These are phyloP conservation scores for Lordiphosa fenestrarum DNA, from an alignment of 2,888 invertebrate species.

Conservation along the genomic window DNA sequence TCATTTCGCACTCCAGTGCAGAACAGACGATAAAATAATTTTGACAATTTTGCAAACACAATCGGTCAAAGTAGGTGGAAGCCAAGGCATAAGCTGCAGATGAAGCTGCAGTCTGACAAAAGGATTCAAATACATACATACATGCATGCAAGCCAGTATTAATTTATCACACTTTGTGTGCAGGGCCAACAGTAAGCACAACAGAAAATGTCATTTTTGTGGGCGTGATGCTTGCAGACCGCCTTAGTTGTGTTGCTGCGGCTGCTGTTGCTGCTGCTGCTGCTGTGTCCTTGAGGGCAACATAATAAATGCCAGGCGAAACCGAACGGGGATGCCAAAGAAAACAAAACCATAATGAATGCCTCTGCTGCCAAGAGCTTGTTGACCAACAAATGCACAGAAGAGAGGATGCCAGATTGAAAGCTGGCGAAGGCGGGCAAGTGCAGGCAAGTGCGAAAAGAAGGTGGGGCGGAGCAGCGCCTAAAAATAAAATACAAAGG, in stretches of 20 bases:
- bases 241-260: slow-evolving; percentile 15
- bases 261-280: slow-evolving; percentile 2
- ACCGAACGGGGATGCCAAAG: slow-evolving; percentile 17
- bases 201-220: slow-evolving; percentile 25
- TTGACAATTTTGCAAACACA: slow-evolving; percentile 33
- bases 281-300: slow-evolving; percentile 32
- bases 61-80: slow-evolving; percentile 10
- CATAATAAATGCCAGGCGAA: slow-evolving; percentile 39
- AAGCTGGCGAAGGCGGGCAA: neutral
- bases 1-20: slow-evolving; percentile 17
- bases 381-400: slow-evolving; percentile 36
- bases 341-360: slow-evolving; percentile 39
- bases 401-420: slow-evolving; percentile 1
- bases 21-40: slow-evolving; percentile 28
- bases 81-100: slow-evolving; percentile 8
- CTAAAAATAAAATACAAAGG: too few relatives aligned
- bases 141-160: slow-evolving; percentile 13
- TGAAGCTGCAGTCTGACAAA: slow-evolving; percentile 14
- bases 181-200: slow-evolving; percentile 20
- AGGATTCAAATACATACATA: slow-evolving; percentile 17
- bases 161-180: slow-evolving; percentile 45
- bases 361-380: slow-evolving; percentile 40
- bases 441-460: neutral
- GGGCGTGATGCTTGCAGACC: slow-evolving; percentile 31
- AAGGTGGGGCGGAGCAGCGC: too few relatives aligned